Evolutionary conservation across 2,113 vertebrate genomes (phyloP).

Genomic region (Raja brachyura): DNA sequence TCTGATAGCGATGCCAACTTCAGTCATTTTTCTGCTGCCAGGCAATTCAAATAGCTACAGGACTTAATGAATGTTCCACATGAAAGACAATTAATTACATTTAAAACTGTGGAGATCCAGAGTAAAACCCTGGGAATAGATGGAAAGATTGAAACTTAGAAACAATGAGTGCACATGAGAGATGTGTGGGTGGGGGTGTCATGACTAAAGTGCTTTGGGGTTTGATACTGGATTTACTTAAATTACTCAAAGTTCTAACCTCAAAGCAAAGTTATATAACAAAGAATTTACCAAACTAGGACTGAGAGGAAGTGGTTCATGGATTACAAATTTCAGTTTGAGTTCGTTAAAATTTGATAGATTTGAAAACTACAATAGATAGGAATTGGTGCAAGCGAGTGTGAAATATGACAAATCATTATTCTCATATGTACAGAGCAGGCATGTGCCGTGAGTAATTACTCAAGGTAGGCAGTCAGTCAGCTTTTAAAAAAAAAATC

Average conservation of each 20-base stretch:
- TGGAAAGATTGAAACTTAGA: background rate
- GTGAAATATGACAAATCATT: background rate
- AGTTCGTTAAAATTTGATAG: background rate
- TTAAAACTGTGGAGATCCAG: background rate
- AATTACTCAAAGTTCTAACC: background rate
- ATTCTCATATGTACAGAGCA: too few relatives aligned
- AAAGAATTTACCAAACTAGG: background rate
- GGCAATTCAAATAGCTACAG: background rate
- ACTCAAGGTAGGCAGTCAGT: too few relatives aligned
- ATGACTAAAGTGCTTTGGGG: background rate
- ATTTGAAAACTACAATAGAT: background rate
- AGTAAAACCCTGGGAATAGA: background rate
- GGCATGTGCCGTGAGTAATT: too few relatives aligned
- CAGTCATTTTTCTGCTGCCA: background rate
- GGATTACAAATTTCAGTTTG: background rate
- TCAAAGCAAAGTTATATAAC: background rate
- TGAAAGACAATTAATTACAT: background rate
- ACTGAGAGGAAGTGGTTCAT: background rate
- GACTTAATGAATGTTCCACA: background rate
- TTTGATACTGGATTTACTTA: background rate
- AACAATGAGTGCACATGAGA: constrained; percentile 1
- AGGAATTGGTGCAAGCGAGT: background rate
- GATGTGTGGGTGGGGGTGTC: background rate
- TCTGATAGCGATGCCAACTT: background rate
- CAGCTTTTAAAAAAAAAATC: too few relatives aligned